Conservation (phyloP, 2,113 vertebrate species). For the Cercocebus atys region DNA sequence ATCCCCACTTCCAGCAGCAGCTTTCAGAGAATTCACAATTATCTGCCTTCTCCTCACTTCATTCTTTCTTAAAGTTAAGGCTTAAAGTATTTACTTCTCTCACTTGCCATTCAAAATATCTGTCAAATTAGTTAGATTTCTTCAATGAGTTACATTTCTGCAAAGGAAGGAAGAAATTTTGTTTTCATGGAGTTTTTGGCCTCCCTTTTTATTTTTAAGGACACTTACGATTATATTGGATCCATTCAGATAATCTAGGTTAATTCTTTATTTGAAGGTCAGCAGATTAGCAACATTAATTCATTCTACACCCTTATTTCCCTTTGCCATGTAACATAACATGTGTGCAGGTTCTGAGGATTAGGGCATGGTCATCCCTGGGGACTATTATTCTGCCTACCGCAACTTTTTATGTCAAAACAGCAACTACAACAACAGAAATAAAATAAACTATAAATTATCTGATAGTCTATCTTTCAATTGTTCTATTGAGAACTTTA, state of each 20-base stretch:
- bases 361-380: background rate
- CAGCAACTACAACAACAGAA: background rate
- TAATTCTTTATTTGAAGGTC: background rate
- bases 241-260: background rate
- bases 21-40: background rate
- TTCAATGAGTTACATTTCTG: background rate
- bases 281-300: background rate
- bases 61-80: background rate
- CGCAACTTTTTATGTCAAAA: background rate
- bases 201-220: background rate
- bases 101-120: background rate
- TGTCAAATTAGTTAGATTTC: background rate
- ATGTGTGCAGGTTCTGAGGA: background rate
- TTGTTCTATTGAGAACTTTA: background rate
- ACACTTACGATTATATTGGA: background rate
- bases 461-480: background rate
- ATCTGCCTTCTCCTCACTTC: background rate
- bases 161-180: background rate
- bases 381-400: background rate
- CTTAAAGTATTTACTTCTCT: background rate
- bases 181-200: background rate
- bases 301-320: background rate
- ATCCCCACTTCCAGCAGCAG: background rate
- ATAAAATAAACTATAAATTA: background rate
- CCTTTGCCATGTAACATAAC: background rate